Percentiles rank a stretch among this genome's conserved stretches.
Evolutionary conservation across 2,888 invertebrate genomes (phyloP).

Genomic region (Blera fallax): DNA sequence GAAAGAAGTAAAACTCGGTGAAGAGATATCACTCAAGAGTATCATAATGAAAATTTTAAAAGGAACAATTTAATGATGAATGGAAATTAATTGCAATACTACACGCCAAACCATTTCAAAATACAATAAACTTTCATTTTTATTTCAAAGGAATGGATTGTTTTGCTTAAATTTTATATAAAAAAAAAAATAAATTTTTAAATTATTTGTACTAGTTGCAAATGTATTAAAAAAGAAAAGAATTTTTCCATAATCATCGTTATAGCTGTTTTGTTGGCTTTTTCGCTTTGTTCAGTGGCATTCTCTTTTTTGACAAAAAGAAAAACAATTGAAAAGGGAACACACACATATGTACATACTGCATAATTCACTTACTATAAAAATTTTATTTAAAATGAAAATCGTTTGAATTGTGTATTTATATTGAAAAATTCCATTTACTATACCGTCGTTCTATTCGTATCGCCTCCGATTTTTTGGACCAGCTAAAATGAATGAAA

Average conservation of each 20-base stretch:
- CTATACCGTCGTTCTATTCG: constrained; percentile 91
- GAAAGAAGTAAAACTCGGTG: constrained; percentile 74
- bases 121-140: constrained; percentile 8
- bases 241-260: neutral
- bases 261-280: constrained; percentile 30
- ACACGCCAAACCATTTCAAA: neutral
- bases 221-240: constrained; percentile 25
- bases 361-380: constrained; percentile 61
- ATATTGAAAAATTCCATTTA: constrained; percentile 65
- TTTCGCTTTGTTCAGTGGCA: constrained; percentile 27
- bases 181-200: constrained; percentile 10
- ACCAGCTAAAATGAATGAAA: constrained; percentile 84
- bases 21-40: constrained; percentile 65
- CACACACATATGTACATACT: constrained; percentile 50
- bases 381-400: constrained; percentile 75
- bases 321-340: constrained; percentile 34
- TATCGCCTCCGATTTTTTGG: constrained; percentile 91
- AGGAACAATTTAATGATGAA: constrained; percentile 69
- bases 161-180: constrained; percentile 32
- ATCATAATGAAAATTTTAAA: constrained; percentile 71
- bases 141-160: constrained; percentile 45
- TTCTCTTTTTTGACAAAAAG: constrained; percentile 40
- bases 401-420: constrained; percentile 33
- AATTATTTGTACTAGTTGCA: constrained; percentile 54
- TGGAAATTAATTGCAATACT: neutral